Conservation (phyloP, 2,797 vertebrate species). For the Lerista edwardsae region DNA sequence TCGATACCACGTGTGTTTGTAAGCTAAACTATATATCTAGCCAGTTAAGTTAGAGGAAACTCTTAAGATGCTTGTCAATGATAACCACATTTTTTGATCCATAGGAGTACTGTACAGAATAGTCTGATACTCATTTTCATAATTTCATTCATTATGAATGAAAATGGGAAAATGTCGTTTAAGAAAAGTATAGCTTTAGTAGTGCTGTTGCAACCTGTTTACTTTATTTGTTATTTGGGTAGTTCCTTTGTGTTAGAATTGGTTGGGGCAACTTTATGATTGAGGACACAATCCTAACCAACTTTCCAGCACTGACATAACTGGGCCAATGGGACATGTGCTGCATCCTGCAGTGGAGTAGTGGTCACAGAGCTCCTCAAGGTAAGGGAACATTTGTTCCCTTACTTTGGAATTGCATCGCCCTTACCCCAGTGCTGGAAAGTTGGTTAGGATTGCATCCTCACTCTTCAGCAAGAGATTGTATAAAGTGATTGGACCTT, state of each 20-base stretch:
- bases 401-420: too few species aligned
- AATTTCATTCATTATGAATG: background rate
- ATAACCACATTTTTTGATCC: background rate
- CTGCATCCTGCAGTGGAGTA: too few species aligned
- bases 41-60: background rate
- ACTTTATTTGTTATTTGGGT: background rate
- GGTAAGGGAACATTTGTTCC: too few species aligned
- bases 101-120: background rate
- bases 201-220: background rate
- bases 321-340: too few species aligned
- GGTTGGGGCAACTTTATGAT: background rate
- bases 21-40: too few species aligned
- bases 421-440: too few species aligned
- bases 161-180: background rate
- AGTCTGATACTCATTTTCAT: background rate
- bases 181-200: background rate
- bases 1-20: too few species aligned
- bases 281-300: too few species aligned
- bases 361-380: too few species aligned
- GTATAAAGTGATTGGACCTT: conserved; percentile 2
- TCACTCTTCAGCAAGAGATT: background rate
- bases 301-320: too few species aligned
- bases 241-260: background rate
- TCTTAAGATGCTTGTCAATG: background rate
- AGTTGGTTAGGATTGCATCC: too few species aligned